Evolutionary conservation across 2,888 invertebrate genomes (phyloP), one percentile per base, ranked within the genome.

Genomic region (Mycalesis mineus): DNA sequence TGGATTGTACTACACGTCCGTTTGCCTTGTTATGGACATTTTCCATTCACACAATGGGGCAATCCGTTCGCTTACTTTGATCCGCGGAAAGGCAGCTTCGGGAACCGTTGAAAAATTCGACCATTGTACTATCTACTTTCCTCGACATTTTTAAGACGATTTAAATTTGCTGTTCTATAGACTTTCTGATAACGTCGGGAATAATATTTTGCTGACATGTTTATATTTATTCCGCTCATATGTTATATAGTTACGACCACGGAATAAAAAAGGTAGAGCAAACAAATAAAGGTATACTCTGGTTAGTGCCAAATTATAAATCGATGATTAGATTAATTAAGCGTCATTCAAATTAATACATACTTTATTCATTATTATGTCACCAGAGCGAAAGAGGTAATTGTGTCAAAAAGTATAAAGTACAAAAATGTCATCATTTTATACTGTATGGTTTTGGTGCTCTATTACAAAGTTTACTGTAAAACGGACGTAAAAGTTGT

Each of bases 11-110:
- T 72, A 68, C 68, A 75, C 76, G 80, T 80, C 80, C 77, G 78
- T 80, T 82, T 78, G 81, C 76, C 75, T 78, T 82, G 83, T 85
- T 82, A 86, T 85, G 81, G 79, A 75, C 82, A 81, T 84, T 85
- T 85, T 81, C 84, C 82, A 85, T 83, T 86, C 84, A 80, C 80
- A 80, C 84, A 80, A 83, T 82, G 82, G 78, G 75, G 82, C 82
- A 80, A 82, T 81, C 68, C 71, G 66, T 65, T 72, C 75, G 71
- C 72, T 62, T 55, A 57, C 57, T 62, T 65, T 65, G 66, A 73
- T 73, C 70, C 70, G 63, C 67, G 70, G 71, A 59, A 55, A 61
- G 54, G 54, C 56, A 49, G 56, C 54, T 44, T 44, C 44, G 42
- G 31, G 15, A 51, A n/a, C 17, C 36, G 17, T 33, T 22, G 42